These are phyloP conservation scores for Regulus satrapa DNA, from an alignment of 2,113 vertebrate genomes.

Conservation along the genomic window DNA sequence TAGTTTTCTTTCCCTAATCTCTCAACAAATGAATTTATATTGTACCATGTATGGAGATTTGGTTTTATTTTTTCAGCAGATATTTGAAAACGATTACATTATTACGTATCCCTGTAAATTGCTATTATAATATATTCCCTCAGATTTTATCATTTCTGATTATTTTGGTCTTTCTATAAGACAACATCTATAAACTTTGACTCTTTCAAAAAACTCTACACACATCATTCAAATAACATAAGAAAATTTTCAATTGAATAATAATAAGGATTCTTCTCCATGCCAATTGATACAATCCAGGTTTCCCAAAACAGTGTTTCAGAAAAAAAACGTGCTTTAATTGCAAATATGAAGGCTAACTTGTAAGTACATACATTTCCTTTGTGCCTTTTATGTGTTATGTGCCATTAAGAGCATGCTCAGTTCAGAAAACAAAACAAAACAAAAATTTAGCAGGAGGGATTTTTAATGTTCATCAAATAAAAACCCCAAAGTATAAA, in stretches of 20 bases:
- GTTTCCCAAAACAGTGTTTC: neutral
- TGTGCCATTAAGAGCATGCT: neutral
- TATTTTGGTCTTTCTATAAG: neutral
- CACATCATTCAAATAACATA: neutral
- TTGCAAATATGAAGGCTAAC: neutral
- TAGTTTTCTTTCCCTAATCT: neutral
- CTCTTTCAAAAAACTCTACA: neutral
- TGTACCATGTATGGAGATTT: neutral
- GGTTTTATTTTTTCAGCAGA: neutral
- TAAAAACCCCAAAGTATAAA: neutral
- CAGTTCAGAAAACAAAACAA: neutral
- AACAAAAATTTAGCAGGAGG: neutral
- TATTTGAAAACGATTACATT: neutral
- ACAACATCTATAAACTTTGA: neutral
- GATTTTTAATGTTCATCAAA: neutral
- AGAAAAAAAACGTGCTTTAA: neutral
- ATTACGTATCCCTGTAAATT: neutral
- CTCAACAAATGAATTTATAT: neutral
- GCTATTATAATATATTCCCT: neutral
- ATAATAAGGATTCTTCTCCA: neutral
- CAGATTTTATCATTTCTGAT: neutral
- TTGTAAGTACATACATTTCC: neutral
- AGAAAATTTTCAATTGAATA: neutral
- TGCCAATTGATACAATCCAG: neutral
- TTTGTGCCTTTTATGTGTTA: neutral